Evolutionary conservation across 2,888 invertebrate species (phyloP).

Genomic region (Oscheius sp.): DNA sequence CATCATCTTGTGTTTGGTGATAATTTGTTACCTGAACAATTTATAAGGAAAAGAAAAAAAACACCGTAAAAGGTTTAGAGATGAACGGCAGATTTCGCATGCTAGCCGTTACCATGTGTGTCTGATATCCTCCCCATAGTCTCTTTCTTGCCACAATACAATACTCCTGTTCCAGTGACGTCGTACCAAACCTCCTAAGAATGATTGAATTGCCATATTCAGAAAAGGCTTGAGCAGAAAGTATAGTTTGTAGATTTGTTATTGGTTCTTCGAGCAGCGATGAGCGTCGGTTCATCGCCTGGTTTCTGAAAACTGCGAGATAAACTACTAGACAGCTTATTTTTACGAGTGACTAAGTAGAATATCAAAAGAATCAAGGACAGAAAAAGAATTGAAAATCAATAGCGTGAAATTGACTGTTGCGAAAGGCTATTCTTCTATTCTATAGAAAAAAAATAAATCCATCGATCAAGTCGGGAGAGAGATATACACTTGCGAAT

Average conservation of each 20-base stretch:
- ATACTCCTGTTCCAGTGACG: constrained; percentile 48
- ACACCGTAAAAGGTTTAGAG: constrained; percentile 42
- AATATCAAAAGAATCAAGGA: constrained; percentile 8
- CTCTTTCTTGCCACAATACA: constrained; percentile 42
- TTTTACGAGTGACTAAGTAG: constrained; percentile 21
- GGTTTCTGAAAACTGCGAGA: no score
- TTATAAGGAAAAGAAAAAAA: not conserved
- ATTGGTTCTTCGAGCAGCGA: constrained; percentile 13
- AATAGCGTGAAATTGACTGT: constrained; percentile 38
- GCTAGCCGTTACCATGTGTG: constrained; percentile 49
- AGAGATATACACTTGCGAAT: no score
- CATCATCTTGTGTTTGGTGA: constrained; percentile 34
- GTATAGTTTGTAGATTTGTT: constrained; percentile 17
- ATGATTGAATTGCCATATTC: constrained; percentile 19
- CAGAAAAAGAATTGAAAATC: constrained; percentile 24
- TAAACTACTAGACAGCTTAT: constrained; percentile 6
- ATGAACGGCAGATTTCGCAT: constrained; percentile 52
- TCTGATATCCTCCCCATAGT: constrained; percentile 47
- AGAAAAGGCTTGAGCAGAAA: constrained; percentile 20
- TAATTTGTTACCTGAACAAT: constrained; percentile 7
- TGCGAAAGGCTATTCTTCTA: no score
- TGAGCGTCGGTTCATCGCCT: constrained; percentile 2
- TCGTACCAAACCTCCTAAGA: constrained; percentile 35
- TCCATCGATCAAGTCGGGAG: no score
- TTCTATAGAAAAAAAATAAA: no score